Evolutionary conservation across 2,113 vertebrate species (phyloP).

Genomic region (Vicugna pacos): DNA sequence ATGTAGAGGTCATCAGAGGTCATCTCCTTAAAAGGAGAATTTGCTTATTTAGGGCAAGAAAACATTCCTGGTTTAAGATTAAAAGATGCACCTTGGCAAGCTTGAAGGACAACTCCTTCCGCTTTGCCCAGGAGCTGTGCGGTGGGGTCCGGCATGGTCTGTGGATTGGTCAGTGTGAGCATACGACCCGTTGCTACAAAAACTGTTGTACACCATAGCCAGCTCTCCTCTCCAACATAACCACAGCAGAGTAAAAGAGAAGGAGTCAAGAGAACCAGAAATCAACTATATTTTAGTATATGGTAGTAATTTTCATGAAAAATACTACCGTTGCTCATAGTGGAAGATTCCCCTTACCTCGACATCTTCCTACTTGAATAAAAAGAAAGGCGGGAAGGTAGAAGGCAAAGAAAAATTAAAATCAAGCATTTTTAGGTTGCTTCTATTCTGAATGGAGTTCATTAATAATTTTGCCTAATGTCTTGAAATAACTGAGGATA

Average conservation of each 20-base stretch:
- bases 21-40: neutral
- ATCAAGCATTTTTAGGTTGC: neutral
- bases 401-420: neutral
- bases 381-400: neutral
- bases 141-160: neutral
- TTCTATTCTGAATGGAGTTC: neutral
- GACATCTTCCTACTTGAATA: neutral
- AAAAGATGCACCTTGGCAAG: neutral
- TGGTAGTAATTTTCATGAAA: neutral
- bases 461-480: neutral
- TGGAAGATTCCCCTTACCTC: neutral
- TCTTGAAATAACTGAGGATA: neutral
- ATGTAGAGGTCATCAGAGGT: neutral
- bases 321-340: neutral
- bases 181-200: neutral
- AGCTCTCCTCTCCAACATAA: neutral
- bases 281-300: neutral
- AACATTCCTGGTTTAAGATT: slow-evolving; percentile 27
- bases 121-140: neutral
- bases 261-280: neutral
- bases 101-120: neutral
- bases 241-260: neutral
- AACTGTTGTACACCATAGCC: neutral
- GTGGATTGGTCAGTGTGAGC: neutral
- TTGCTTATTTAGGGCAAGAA: neutral